These are phyloP conservation scores for Sebastes variabilis DNA, from an alignment of 2,797 vertebrate species.

Conservation along the genomic window DNA sequence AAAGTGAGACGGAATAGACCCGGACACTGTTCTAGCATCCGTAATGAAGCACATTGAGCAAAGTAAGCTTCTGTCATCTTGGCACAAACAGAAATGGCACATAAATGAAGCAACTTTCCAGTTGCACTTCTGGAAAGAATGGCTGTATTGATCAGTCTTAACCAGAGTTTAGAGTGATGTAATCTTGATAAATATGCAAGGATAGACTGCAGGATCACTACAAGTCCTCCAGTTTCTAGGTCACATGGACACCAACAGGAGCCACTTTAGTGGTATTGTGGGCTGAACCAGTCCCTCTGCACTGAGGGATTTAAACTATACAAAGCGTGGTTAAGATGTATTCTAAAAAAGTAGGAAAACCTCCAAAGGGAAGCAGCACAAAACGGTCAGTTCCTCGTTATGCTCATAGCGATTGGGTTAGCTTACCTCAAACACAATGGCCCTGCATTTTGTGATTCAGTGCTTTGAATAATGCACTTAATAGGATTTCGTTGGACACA, in stretches of 20 bases:
- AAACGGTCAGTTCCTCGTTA: conserved; percentile 43
- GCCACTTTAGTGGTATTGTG: conserved; percentile 3
- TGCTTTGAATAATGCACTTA: conserved; percentile 70
- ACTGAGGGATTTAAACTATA: conserved; percentile 48
- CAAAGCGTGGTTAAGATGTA: conserved; percentile 40
- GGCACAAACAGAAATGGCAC: neutral
- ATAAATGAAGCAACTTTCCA: neutral
- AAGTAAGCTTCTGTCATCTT: neutral
- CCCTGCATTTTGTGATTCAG: conserved; percentile 56
- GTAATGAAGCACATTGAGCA: neutral
- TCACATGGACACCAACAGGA: conserved; percentile 39
- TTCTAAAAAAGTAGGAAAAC: conserved; percentile 48
- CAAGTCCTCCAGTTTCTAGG: conserved; percentile 49
- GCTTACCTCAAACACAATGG: conserved; percentile 57
- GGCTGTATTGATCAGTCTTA: neutral
- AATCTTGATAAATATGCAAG: conserved; percentile 27
- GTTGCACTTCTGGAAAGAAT: neutral
- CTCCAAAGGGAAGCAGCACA: conserved; percentile 43
- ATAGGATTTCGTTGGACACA: conserved; percentile 66
- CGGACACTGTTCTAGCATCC: neutral
- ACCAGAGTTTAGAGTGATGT: neutral
- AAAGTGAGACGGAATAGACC: neutral
- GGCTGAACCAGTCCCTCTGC: conserved; percentile 36
- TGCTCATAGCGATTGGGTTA: conserved; percentile 52
- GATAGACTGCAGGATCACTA: conserved; percentile 2